Base-by-base conservation (phyloP, 2,797 vertebrate species). In the Anguilla anguilla region DNA sequence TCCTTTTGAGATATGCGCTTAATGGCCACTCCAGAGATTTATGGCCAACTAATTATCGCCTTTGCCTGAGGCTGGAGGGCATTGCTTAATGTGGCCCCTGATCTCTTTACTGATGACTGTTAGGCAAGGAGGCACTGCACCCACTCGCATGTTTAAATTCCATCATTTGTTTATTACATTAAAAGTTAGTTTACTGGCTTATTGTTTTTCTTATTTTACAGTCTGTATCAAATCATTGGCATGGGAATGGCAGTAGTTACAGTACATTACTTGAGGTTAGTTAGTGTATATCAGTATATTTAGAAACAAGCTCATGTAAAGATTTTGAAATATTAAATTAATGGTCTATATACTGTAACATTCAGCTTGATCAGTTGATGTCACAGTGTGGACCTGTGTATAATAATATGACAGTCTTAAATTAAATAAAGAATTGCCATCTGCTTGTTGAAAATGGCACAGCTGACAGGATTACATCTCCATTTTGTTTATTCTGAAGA, bases 1-100 rank as follows among this genome's bases (percentile, higher is more conserved):
- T 61, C 35, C 35, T 61, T 67, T 85, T 1, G 11, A 67, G 83
- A 43, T 85, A 35, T 15, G 35, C n/a, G n/a, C 69, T 72, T 86
- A 86, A 61, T 72, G 67, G 22, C 49, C 39, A 25, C 49, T 74
- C 10, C 49, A 9, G 46, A 72, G 64, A 86, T 86, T 86, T 86
- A 86, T 86, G 64, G 85, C 69, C 25, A 22, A 17, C 43, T 74
- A 86, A 74, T 86, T 46, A 72, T 74, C 25, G 22, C 43, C 4
- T 74, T 74, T n/a, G 49, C 69, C 64, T 72, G 67, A n/a, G 6
- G 39, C 67, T 53, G 55, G 22, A 61, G 85, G 85, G 79, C 2
- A n/a, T 6, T 6, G 77, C 43, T 22, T 81, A 46, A 81, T 22
- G 77, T 46, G 39, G 22, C 17, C 43, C 22, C 19, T 82, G 79